Base-by-base conservation (phyloP, 1,140 invertebrate species). In the Zaprionus kolodkinae region DNA sequence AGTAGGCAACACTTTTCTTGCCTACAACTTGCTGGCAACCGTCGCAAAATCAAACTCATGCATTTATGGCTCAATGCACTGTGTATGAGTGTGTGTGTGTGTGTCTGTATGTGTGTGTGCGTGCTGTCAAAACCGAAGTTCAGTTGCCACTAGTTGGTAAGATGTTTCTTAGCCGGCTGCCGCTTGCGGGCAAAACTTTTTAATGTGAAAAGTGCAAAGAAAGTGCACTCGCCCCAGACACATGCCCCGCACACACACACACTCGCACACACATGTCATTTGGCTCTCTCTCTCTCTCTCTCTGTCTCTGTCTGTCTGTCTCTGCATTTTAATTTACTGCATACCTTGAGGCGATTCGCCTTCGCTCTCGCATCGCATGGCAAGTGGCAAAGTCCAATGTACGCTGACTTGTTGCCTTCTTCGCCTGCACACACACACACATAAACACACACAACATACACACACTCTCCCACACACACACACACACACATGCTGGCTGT, bases 251-350 rank as follows among this genome's bases (percentile, higher is more conserved):
- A 52, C 45, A 64, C 69, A 54, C 73, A 43, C 62, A 52, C 40
- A 62, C 50, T 13, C n/a, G 43, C 62, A 66, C 63, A 65, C 50
- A 74, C 50, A 50, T 80, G 81, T 84, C 81, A 84, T 72, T 80
- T 70, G 62, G 70, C 60, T 61, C 38, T 50, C 55, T 30, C 55
- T 35, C 63, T 54, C 63, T 54, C 64, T 52, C 68, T 45, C 21
- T 21, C 21, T 50, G 48, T 30, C 55, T 35, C 59, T 54, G 59
- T 54, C 64, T 52, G 66, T 45, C 70, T 84, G 85, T 85, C 85
- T 89, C 78, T 89, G 85, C 81, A 89, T 89, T 89, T 89, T 89
- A 89, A 89, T 89, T 89, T 89, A 89, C 85, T 89, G 85, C 85
- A 89, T 89, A 89, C 85, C 85, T 89, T 89, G 78, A 89, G 85